Evolutionary conservation across 2,888 invertebrate genomes (phyloP).

Genomic region (Strigamia crassipes): DNA sequence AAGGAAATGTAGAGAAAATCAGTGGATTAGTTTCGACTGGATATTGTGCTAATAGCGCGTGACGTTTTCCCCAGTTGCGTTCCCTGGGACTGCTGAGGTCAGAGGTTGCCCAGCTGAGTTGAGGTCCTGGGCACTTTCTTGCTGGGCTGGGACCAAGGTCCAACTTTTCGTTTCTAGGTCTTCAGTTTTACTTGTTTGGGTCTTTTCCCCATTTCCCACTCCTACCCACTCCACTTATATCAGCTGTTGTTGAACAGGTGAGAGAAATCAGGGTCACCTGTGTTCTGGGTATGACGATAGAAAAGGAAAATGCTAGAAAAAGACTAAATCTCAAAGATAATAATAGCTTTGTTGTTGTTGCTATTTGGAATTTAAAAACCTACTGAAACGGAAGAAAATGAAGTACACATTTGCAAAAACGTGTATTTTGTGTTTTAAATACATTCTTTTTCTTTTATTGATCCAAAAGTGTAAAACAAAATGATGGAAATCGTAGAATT

Average conservation of each 20-base stretch:
- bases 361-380: not conserved
- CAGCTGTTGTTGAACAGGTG: slow-evolving; percentile 24
- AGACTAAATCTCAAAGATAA: not conserved
- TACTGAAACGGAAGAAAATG: no score
- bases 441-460: not conserved
- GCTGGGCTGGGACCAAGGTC: not conserved
- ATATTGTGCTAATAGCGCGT: slow-evolving; percentile 10
- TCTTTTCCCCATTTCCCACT: not conserved
- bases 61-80: not conserved
- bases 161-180: not conserved
- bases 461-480: not conserved
- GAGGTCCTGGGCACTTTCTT: not conserved
- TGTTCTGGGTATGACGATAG: not conserved
- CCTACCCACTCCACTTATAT: not conserved
- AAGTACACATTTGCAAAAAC: no score
- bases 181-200: slow-evolving; percentile 28
- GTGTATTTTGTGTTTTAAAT: not conserved
- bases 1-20: not conserved
- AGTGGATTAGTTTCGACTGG: slow-evolving; percentile 13
- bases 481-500: not conserved
- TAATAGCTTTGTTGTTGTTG: not conserved
- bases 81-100: slow-evolving; percentile 4
- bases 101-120: slow-evolving; percentile 28
- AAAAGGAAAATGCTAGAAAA: not conserved
- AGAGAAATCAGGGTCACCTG: slow-evolving; percentile 35